phyloP scores from a whole-genome alignment of 2,113 vertebrate species.

The Sus scrofa region DNA sequence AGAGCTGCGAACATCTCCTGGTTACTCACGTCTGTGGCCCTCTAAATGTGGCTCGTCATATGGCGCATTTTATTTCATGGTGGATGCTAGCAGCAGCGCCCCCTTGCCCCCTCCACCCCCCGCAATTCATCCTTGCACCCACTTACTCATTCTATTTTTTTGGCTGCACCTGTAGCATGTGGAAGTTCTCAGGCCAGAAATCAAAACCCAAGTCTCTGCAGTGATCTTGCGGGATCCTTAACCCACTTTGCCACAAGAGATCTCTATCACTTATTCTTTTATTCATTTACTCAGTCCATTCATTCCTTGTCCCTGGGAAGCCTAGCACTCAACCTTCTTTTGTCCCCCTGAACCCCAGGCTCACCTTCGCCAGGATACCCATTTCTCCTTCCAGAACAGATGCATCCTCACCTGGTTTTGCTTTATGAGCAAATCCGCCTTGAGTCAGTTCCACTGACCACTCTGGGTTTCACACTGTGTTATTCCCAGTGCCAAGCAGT shows the following conservation, averaged over 20 bases:
- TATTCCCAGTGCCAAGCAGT: neutral
- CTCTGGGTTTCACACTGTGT: neutral
- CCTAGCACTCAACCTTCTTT: neutral
- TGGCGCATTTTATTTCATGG: neutral
- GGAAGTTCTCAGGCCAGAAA: no score
- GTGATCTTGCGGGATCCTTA: no score
- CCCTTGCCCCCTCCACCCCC: neutral
- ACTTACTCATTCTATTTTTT: neutral
- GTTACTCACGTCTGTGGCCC: neutral
- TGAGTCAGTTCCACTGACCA: neutral
- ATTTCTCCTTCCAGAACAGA: neutral
- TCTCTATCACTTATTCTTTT: no score
- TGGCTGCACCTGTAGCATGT: no score
- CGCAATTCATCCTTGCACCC: no score
- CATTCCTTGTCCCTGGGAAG: neutral
- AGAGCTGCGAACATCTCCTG: neutral
- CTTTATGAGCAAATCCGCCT: neutral
- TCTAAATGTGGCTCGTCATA: neutral
- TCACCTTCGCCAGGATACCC: accelerated
- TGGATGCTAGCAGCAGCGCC: neutral
- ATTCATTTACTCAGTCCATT: neutral
- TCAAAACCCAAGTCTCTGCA: no score
- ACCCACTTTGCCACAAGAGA: no score
- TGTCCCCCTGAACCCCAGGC: neutral
- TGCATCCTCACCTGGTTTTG: neutral